Conservation (phyloP, 2,797 vertebrate genomes). For the Acanthiza pusilla region DNA sequence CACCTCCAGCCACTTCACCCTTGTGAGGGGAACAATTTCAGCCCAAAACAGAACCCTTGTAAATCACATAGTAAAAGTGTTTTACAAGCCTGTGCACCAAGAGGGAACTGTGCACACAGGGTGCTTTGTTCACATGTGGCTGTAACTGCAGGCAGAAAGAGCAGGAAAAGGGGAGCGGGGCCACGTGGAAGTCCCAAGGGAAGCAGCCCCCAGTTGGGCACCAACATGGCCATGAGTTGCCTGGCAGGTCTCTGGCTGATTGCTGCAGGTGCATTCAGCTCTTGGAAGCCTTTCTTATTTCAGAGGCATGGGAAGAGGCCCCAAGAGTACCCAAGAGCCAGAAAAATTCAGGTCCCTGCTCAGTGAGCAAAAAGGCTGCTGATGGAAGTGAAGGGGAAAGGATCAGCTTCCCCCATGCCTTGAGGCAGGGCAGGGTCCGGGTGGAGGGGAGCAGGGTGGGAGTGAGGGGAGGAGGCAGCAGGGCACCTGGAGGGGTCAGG, state of each 20-base stretch:
- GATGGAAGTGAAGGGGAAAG: not conserved
- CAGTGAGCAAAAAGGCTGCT: not conserved
- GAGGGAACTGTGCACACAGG: not conserved
- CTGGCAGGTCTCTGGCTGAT: not conserved
- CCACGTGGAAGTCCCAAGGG: not conserved
- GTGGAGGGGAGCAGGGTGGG: not conserved
- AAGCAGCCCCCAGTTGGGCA: not conserved
- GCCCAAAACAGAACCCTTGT: not conserved
- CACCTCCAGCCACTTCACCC: not conserved
- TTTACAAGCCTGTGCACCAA: not conserved
- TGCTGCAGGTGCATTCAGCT: not conserved
- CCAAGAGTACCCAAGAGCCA: not conserved
- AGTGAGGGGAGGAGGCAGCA: not conserved
- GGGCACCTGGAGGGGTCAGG: not conserved
- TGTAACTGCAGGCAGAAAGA: conserved; percentile 11
- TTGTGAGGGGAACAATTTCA: not conserved
- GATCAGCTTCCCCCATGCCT: fast-evolving
- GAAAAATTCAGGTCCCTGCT: not conserved
- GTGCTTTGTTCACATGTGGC: not conserved
- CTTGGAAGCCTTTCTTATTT: not conserved
- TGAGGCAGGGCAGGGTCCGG: not conserved
- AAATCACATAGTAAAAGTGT: not conserved
- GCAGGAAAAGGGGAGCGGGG: not conserved
- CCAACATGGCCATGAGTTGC: not conserved
- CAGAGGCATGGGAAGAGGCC: not conserved